Base-by-base conservation (phyloP, 2,113 vertebrate species). In the Pongo abelii region DNA sequence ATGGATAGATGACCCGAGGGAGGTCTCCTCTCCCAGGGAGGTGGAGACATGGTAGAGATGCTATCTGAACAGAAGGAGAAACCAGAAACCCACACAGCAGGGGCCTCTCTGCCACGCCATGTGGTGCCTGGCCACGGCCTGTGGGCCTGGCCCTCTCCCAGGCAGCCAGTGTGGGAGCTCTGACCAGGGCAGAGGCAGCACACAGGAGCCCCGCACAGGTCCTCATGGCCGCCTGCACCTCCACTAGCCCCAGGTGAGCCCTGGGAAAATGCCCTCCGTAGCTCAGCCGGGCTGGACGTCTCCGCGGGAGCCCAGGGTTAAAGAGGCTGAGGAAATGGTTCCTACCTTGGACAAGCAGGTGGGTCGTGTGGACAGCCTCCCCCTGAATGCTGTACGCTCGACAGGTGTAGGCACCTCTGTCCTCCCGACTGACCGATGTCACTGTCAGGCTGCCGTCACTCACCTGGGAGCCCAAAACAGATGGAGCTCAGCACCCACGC, bases 331-430 rank as follows among this genome's bases (percentile, higher is more conserved):
- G 27, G 46, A 6, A 23, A 23, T 4, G 77, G 30, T 3, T 18
- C 74, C 98, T 93, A 99, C 99, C 99, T 99, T 99, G 99, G 52
- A 99, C 99, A 22, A 99, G 99, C 98, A 99, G 98, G 94, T 99
- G 99, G 22, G 99, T 99, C 25, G 99, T 99, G 97, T 99, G 99
- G 90, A 99, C 98, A 12, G 99, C 99, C 98, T 99, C 99, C 86
- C 99, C 99, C 98, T 99, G 99, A 98, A 99, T 99, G 96, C 99
- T 99, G 98, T 99, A 99, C 4, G 99, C 99, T 30, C 99, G 99
- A 97, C 99, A 99, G 40, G 99, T 99, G 94, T 99, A 99, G 94
- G 99, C 99, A 38, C 99, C 99, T 98, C 99, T 98, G 99, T 99
- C 99, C 93, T 99, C 99, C 93, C 99, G 99, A 83, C 98, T 99